These are phyloP conservation scores for Origma solitaria DNA, from an alignment of 2,113 vertebrate genomes.

Conservation along the genomic window DNA sequence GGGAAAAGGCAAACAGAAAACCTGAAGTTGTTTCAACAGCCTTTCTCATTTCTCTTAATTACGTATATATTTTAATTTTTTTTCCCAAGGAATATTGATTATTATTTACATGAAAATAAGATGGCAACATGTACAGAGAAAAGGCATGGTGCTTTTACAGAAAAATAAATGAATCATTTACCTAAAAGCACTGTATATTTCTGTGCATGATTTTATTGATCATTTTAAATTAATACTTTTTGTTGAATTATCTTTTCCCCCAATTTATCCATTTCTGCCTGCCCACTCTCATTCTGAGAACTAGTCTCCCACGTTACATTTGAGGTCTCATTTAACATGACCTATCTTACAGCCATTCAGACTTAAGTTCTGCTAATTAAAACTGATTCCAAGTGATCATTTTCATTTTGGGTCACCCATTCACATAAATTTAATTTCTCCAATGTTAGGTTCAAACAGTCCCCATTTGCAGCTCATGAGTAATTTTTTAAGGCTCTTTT, in stretches of 20 bases:
- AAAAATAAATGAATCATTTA: background rate
- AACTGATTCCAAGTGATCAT: background rate
- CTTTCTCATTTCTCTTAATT: background rate
- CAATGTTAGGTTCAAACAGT: background rate
- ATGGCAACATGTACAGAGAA: background rate
- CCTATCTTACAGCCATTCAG: background rate
- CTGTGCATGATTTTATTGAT: background rate
- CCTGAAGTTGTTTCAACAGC: background rate
- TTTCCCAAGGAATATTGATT: background rate
- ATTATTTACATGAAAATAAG: background rate
- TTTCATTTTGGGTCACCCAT: background rate
- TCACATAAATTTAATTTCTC: background rate
- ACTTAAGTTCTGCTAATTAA: background rate
- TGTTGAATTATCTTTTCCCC: background rate
- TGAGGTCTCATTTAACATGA: background rate
- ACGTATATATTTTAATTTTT: background rate
- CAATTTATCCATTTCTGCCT: background rate
- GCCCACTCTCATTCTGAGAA: background rate
- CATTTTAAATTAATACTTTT: accelerated
- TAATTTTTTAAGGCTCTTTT: slow-evolving; percentile 24
- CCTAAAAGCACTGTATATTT: background rate
- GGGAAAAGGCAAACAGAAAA: background rate
- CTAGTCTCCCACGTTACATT: background rate
- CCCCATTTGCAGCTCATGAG: background rate
- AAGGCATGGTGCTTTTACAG: background rate